phyloP scores from a whole-genome alignment of 2,888 invertebrate species.

The Drosophila cognata region DNA sequence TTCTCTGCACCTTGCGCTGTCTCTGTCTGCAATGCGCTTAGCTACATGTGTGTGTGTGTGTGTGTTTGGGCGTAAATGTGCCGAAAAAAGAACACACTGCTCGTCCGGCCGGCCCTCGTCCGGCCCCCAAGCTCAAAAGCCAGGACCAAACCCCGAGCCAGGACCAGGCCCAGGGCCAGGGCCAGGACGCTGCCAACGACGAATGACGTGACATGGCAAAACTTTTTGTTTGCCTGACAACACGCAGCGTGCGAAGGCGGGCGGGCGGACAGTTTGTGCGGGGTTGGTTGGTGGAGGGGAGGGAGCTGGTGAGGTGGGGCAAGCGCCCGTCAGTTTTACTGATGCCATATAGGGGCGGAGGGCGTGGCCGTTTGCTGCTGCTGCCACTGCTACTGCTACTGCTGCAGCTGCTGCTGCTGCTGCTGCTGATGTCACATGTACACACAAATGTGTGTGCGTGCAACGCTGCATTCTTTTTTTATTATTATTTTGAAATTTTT shows the following conservation, averaged over 20 bases:
- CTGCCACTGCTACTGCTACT: slow-evolving; percentile 31
- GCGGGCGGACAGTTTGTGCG: background rate
- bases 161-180: slow-evolving; percentile 18
- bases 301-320: slow-evolving; percentile 27
- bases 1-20: slow-evolving; percentile 15
- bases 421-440: slow-evolving; percentile 51
- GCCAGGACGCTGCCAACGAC: slow-evolving; percentile 57
- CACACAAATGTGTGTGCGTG: slow-evolving; percentile 32
- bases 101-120: slow-evolving; percentile 43
- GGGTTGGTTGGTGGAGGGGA: background rate
- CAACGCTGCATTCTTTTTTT: slow-evolving; percentile 50
- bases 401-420: slow-evolving; percentile 36
- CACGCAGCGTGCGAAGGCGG: slow-evolving; percentile 64
- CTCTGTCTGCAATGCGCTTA: slow-evolving; percentile 34
- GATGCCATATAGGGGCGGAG: slow-evolving; percentile 37
- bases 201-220: slow-evolving; percentile 82
- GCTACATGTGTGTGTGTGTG: slow-evolving; percentile 26
- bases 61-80: slow-evolving; percentile 72
- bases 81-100: slow-evolving; percentile 54
- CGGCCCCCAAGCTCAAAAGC: background rate
- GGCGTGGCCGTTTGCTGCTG: slow-evolving; percentile 56
- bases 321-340: slow-evolving; percentile 40
- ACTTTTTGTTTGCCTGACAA: slow-evolving; percentile 76
- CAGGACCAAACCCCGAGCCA: slow-evolving; percentile 7
- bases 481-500: slow-evolving; percentile 28